Base-by-base conservation (phyloP, 2,888 invertebrate genomes). In the Leptothorax acervorum region DNA sequence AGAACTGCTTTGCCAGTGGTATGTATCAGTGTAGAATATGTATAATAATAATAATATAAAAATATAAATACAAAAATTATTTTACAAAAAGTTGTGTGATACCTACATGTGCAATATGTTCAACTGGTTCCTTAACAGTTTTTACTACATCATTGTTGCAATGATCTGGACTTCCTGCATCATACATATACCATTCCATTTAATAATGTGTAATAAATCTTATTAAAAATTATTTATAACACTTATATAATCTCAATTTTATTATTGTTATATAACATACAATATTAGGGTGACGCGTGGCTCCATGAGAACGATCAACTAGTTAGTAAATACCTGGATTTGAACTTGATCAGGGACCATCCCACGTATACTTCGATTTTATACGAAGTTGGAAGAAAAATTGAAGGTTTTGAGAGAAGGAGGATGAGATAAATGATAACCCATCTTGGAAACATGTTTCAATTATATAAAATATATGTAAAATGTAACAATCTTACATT, bases 81-180 rank as follows among this genome's bases (percentile, higher is more conserved):
- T 35, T 48, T 11, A 9, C 1, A 18, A 35, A 35, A 48, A 81
- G 28, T 51, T 62, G 8, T 1, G 3, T 3, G 18, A 9, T 81
- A 88, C 91, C n/a, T 88, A 91, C 91, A 84, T 88, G 86, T 55
- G 84, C 42, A 85, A 85, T 66, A 82, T 87, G 87, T 35, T 89
- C 88, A 66, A 82, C 60, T 28, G 85, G 82, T 48, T 90, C 90
- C 83, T 83, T 88, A 15, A 78, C 35, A 65, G 89, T 35, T 85
- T 90, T 90, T 35, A 85, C 60, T 86, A 89, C 81, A 79, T 90
- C 90, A 75, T 89, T 90, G 73, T 90, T 90, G 65, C 86, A 89
- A 45, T 85, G 85, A 85, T 90, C 88, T 51, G 88, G 74, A 70
- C 82, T 87, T 28, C 86, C 91, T 90, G 76, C 18, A 85, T 84